Percentiles rank a stretch among this genome's conserved stretches.
Conservation (phyloP, 2,888 invertebrate species). For the Drosophila tanythrix region DNA sequence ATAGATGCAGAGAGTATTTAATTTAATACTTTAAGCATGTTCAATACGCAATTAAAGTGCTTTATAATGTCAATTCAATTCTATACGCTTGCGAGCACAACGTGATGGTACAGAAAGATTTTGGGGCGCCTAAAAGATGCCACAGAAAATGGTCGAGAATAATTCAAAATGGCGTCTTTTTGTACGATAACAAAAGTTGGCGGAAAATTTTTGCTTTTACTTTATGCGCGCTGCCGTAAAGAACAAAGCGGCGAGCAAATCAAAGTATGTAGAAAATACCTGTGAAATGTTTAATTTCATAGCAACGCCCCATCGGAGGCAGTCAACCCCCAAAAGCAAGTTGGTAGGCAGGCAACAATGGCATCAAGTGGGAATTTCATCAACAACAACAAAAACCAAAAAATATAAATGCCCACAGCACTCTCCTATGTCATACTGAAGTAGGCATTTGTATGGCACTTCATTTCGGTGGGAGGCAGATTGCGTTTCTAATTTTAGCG, state of each 20-base stretch:
- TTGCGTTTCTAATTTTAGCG: slow-evolving; percentile 33
- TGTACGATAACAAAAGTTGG: slow-evolving; percentile 30
- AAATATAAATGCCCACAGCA: slow-evolving; percentile 17
- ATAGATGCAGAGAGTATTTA: neutral
- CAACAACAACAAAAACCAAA: slow-evolving; percentile 23
- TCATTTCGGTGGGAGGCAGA: slow-evolving; percentile 3
- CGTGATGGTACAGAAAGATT: slow-evolving; percentile 7
- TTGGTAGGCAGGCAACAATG: slow-evolving; percentile 38
- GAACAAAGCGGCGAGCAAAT: slow-evolving; percentile 72
- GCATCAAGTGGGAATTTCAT: slow-evolving; percentile 39
- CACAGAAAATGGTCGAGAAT: slow-evolving; percentile 25
- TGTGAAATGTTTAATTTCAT: slow-evolving; percentile 83
- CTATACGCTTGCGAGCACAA: neutral
- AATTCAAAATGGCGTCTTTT: slow-evolving; percentile 67
- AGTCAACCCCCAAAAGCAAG: slow-evolving; percentile 44
- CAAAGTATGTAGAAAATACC: slow-evolving; percentile 78
- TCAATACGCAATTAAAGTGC: neutral
- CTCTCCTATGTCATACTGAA: slow-evolving; percentile 1
- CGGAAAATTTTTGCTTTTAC: slow-evolving; percentile 2
- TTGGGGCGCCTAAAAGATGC: slow-evolving; percentile 47
- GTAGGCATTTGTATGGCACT: slow-evolving; percentile 21
- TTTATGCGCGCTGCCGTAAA: slow-evolving; percentile 25
- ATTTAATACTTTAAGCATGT: neutral
- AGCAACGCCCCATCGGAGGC: slow-evolving; percentile 83
- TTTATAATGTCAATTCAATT: neutral